phyloP scores from a whole-genome alignment of 2,113 vertebrate species.

The Salminus brasiliensis region DNA sequence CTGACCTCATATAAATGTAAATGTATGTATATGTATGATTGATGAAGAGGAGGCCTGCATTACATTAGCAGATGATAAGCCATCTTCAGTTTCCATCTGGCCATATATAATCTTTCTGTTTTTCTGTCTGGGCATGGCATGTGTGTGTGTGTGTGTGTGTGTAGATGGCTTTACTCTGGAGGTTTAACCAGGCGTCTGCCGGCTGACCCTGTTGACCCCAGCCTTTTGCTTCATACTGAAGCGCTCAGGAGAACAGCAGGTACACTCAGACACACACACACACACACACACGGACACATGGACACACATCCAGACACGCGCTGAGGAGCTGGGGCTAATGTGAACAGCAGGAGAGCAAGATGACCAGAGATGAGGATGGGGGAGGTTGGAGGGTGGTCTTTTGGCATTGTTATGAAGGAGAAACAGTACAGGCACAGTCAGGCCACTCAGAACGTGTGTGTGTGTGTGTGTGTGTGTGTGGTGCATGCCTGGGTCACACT shows the following conservation, averaged over 20 bases:
- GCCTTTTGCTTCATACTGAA: slow-evolving; percentile 58
- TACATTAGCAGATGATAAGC: slow-evolving; percentile 40
- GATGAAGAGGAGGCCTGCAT: slow-evolving; percentile 23
- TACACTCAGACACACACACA: slow-evolving; percentile 43
- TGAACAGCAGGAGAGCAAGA: slow-evolving; percentile 54
- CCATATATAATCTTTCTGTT: slow-evolving; percentile 50
- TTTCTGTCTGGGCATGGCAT: slow-evolving; percentile 38
- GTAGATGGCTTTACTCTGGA: slow-evolving; percentile 62
- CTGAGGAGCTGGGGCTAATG: slow-evolving; percentile 38
- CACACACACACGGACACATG: slow-evolving; percentile 31
- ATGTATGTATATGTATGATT: slow-evolving; percentile 38
- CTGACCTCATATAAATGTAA: slow-evolving; percentile 37
- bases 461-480: slow-evolving; percentile 25
- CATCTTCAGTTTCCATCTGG: slow-evolving; percentile 52
- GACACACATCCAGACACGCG: slow-evolving; percentile 21
- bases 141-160: slow-evolving; percentile 29
- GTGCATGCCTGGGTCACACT: slow-evolving; percentile 42
- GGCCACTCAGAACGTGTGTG: slow-evolving; percentile 26
- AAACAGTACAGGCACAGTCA: slow-evolving; percentile 43
- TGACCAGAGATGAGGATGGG: slow-evolving; percentile 62
- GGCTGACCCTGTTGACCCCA: slow-evolving; percentile 72
- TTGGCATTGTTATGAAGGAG: slow-evolving; percentile 67
- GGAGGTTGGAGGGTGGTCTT: slow-evolving; percentile 67
- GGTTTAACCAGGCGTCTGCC: slow-evolving; percentile 81
- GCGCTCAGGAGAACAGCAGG: slow-evolving; percentile 67